A percentile compares a stretch with the other conserved stretches of the same genome.
Evolutionary conservation across 1,140 invertebrate genomes (phyloP).

Genomic region (Coptotermes formosanus): DNA sequence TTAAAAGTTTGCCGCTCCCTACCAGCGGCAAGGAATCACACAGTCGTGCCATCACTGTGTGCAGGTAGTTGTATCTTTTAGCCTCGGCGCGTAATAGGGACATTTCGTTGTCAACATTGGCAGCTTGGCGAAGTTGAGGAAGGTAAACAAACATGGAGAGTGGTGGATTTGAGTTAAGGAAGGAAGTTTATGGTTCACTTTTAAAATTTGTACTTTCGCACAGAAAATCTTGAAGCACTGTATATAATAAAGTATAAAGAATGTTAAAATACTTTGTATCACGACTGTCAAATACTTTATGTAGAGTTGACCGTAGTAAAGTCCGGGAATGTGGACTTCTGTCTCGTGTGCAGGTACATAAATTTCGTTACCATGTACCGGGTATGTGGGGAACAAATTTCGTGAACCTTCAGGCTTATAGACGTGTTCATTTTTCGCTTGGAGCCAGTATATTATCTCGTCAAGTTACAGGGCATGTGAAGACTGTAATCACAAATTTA

Average conservation of each 20-base stretch:
- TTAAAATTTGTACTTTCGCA: not conserved
- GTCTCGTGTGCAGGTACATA: no score
- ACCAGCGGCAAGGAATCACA: no score
- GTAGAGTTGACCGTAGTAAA: not conserved
- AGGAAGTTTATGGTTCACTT: no score
- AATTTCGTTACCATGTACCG: not conserved
- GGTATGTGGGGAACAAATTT: not conserved
- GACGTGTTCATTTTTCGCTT: not conserved
- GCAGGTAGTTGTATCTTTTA: no score
- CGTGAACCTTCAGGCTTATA: not conserved
- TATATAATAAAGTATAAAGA: not conserved
- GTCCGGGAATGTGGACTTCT: no score
- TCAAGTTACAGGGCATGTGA: not conserved
- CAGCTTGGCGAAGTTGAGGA: not conserved
- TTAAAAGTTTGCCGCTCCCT: no score
- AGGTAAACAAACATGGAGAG: not conserved
- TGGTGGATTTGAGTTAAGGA: not conserved
- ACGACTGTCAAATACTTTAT: not conserved
- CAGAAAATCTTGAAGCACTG: not conserved
- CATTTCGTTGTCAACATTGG: not conserved
- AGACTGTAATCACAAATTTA: not conserved
- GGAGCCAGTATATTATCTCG: not conserved
- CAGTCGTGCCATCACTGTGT: no score
- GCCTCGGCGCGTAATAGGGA: no score
- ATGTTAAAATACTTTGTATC: not conserved